Percentiles rank a stretch among this genome's conserved stretches.
phyloP scores from a whole-genome alignment of 2,797 vertebrate species.

The Thamnophis elegans region DNA sequence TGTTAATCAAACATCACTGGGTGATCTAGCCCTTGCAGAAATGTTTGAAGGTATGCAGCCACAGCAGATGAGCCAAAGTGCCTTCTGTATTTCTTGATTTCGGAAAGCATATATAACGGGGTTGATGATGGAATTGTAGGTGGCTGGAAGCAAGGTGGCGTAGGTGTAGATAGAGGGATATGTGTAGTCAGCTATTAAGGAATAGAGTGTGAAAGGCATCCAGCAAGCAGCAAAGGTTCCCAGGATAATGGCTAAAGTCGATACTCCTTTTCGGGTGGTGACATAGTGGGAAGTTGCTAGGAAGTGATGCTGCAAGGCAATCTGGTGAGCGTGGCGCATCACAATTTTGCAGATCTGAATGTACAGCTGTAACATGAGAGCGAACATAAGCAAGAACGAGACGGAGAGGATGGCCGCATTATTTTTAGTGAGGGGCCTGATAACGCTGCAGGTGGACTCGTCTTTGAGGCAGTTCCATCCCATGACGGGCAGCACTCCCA shows the following conservation, averaged over 20 bases:
- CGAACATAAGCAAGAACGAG: slow-evolving; percentile 96
- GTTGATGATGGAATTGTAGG: slow-evolving; percentile 99
- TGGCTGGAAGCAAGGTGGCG: slow-evolving; percentile 95
- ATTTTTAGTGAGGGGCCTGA: slow-evolving; percentile 96
- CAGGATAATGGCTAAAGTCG: slow-evolving; percentile 95
- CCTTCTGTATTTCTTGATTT: slow-evolving; percentile 99
- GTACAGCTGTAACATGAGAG: slow-evolving; percentile 98
- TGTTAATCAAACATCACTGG: slow-evolving; percentile 89
- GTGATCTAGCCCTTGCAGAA: slow-evolving; percentile 88
- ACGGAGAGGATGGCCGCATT: slow-evolving; percentile 91
- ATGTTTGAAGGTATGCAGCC: slow-evolving; percentile 89
- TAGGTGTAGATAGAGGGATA: slow-evolving; percentile 98
- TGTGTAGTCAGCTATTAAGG: slow-evolving; percentile 94
- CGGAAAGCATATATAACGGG: slow-evolving; percentile 98
- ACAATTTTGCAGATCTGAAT: slow-evolving; percentile 98
- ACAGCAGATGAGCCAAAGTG: slow-evolving; percentile 93
- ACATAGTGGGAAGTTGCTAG: slow-evolving; percentile 97
- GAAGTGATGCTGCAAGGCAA: slow-evolving; percentile 97
- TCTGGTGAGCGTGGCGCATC: slow-evolving; percentile 97
- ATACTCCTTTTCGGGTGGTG: slow-evolving; percentile 96
- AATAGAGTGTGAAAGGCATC: slow-evolving; percentile 99
- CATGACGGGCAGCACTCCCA: slow-evolving; percentile 90
- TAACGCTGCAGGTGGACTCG: slow-evolving; percentile 93
- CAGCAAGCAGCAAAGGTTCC: slow-evolving; percentile 98
- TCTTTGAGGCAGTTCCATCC: slow-evolving; percentile 96